phyloP scores from a whole-genome alignment of 2,888 invertebrate genomes.

The Chromoteleia sp. region DNA sequence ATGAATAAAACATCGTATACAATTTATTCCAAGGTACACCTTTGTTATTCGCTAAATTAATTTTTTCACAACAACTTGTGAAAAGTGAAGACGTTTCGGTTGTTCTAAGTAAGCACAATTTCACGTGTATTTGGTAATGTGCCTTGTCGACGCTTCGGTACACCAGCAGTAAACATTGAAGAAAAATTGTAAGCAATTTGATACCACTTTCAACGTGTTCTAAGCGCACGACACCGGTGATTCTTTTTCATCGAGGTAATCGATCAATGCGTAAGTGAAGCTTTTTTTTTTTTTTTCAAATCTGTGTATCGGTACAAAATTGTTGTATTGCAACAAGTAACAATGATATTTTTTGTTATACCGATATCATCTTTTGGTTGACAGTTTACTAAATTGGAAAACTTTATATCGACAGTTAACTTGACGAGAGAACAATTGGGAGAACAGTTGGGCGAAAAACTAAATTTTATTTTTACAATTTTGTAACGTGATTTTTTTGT shows the following conservation, averaged over 20 bases:
- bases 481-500: too few species aligned
- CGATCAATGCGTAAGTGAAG: slow-evolving; percentile 50
- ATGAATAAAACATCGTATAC: too few species aligned
- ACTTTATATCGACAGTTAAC: slow-evolving; percentile 14
- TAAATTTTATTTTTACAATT: too few species aligned
- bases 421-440: slow-evolving; percentile 1
- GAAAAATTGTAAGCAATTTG: slow-evolving; percentile 48
- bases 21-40: too few species aligned
- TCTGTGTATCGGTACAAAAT: slow-evolving; percentile 37
- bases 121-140: background rate
- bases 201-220: slow-evolving; percentile 43
- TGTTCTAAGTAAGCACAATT: too few species aligned
- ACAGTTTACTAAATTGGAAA: slow-evolving; percentile 54
- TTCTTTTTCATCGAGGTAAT: slow-evolving; percentile 49
- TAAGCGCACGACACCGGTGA: slow-evolving; percentile 22
- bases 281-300: slow-evolving; percentile 46
- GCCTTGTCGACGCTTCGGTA: slow-evolving; percentile 17
- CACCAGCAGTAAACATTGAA: slow-evolving; percentile 25
- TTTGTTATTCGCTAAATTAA: too few species aligned
- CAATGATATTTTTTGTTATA: slow-evolving; percentile 51
- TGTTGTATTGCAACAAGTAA: slow-evolving; percentile 51
- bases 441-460: slow-evolving; percentile 11
- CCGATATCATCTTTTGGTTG: slow-evolving; percentile 49
- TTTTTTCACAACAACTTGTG: too few species aligned
- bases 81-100: too few species aligned